Base-by-base conservation (phyloP, 2,888 invertebrate genomes). In the Morinoia aosen region DNA sequence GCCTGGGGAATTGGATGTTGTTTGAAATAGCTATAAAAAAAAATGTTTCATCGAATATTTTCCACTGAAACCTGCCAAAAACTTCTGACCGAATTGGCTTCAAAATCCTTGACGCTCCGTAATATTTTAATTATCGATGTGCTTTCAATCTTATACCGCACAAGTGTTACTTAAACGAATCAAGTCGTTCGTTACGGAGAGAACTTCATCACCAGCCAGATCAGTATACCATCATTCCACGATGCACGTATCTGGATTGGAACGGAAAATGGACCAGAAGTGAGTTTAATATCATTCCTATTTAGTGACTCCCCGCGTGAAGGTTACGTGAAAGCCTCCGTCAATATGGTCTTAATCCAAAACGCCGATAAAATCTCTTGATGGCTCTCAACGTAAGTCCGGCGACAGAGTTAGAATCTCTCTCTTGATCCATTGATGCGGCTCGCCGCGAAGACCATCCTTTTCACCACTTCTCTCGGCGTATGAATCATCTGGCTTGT, bases 401-500 rank as follows among this genome's bases (percentile, higher is more conserved):
- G 57, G 57, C 33, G 57, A 93, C n/a, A 5, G 57, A 57, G 56
- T 93, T 33, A 48, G 11, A 25, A 57, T 57, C 57, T 57, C 57
- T 19, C 48, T 93, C 48, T 93, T 48, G 57, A 93, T 93, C 93
- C 93, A 57, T 57, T 57, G 93, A 93, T 57, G 95, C 64, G 95
- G 95, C 16, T 94, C 64, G 61, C 61, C 64, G 40, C 58, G 93
- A 93, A 93, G 58, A 14, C 93, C 57, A 57, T 57, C 57, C 93
- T 93, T 93, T 93, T 93, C 93, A 57, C 93, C 93, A 93, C 93
- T 33, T 48, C 93, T 58, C 93, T 93, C 33, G 93, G 93, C 93
- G 93, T 93, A 57, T 93, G 93, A 93, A 93, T 93, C 58, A 93
- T 93, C 93, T 93, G 93, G 93, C 93, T 95, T 95, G 61, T 95